Base-by-base conservation (phyloP, 2,797 vertebrate genomes). In the Alcedo atthis region DNA sequence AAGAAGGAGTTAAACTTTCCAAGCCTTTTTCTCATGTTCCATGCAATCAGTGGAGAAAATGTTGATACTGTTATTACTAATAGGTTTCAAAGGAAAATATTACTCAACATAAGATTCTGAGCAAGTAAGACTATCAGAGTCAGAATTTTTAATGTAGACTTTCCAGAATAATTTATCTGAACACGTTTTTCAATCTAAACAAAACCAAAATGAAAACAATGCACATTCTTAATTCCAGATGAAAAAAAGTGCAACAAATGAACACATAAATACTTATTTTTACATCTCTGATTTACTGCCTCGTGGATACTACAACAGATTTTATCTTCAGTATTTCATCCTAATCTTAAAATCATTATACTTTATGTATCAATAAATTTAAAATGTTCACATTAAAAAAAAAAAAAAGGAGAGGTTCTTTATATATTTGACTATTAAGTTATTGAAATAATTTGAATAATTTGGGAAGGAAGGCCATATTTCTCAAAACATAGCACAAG, bases 401-500 rank as follows among this genome's bases (percentile, higher is more conserved):
- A 14, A 46, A 48, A 26, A 26, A 15, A 30, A 81, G 64, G 6
- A 30, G 13, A 17, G 9, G 17, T 70, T 55, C 32, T 46, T 77
- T 85, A 46, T 42, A 69, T 5, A 61, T 79, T 35, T 80, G 22
- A 77, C n/a, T 32, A 78, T 66, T n/a, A 53, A 81, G 33, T 58
- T 84, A 74, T 61, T 76, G 10, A 63, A 71, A 69, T 79, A 75
- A 66, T 13, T 55, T 48, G 30, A 83, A 70, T 76, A 81, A 87
- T 81, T 91, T 85, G 15, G 25, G 45, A 85, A 73, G 43, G 22
- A 25, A 75, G 8, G 46, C 6, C 4, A 12, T 43, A 67, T 51
- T 85, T 93, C 71, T 75, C 42, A 87, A 92, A 94, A 83, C 30
- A 68, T 16, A 67, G 18, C 40, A 77, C 26, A 81, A 85, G 16